Evolutionary conservation across 2,113 vertebrate species (phyloP).

Genomic region (Oophaga pumilio): DNA sequence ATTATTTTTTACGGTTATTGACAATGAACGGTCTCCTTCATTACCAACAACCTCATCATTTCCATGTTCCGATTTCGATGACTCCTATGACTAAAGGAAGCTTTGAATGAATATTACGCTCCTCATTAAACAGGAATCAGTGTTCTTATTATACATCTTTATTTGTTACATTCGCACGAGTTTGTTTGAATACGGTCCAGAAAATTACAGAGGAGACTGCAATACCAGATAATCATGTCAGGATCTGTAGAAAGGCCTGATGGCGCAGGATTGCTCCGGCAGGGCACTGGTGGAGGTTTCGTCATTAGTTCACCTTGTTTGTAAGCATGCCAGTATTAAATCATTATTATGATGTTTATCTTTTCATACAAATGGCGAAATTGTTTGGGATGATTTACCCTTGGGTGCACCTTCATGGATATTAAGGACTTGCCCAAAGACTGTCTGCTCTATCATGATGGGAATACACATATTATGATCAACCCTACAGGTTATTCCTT

Average conservation of each 20-base stretch:
- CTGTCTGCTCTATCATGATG: background rate
- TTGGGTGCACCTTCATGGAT: background rate
- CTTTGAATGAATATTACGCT: background rate
- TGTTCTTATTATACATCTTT: background rate
- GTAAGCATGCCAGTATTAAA: conserved; percentile 1
- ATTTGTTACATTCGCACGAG: background rate
- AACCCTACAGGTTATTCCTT: background rate
- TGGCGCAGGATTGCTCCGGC: background rate
- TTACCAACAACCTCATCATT: background rate
- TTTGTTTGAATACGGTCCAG: background rate
- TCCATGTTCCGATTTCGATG: background rate
- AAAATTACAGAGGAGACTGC: background rate
- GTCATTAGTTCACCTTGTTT: background rate
- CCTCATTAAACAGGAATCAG: background rate
- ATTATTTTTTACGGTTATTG: background rate
- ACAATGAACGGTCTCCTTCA: background rate
- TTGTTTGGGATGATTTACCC: background rate
- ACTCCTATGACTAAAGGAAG: background rate
- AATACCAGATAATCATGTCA: background rate
- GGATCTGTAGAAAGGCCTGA: background rate
- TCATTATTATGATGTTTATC: background rate
- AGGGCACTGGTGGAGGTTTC: background rate
- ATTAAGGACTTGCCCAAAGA: background rate
- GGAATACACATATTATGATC: background rate
- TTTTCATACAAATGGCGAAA: background rate